phyloP scores from a whole-genome alignment of 2,888 invertebrate species.

The Drosophila mulleri region DNA sequence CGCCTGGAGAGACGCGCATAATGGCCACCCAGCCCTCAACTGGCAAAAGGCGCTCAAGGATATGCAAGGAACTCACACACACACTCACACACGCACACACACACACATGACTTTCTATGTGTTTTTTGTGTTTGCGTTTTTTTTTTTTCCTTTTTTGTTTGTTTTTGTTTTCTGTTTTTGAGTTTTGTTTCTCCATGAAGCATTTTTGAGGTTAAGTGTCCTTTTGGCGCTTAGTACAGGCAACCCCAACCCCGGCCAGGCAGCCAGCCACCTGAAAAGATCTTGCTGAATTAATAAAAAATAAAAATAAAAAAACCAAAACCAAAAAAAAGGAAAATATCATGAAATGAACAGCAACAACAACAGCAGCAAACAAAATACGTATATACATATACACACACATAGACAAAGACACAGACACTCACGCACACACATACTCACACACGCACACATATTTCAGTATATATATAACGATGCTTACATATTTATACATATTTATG shows the following conservation, averaged over 20 bases:
- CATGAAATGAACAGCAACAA: conserved; percentile 50
- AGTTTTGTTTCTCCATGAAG: conserved; percentile 73
- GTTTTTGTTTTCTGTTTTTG: conserved; percentile 42
- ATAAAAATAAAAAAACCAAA: conserved; percentile 1
- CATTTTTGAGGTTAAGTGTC: conserved; percentile 80
- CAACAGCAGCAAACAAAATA: conserved; percentile 40
- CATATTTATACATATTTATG: conserved; percentile 39
- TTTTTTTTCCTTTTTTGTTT: conserved; percentile 28
- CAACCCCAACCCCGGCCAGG: conserved; percentile 9
- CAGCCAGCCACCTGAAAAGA: conserved; percentile 71
- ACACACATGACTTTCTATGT: conserved; percentile 30
- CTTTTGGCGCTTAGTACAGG: conserved; percentile 74
- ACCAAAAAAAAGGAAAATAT: conserved; percentile 31
- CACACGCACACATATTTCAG: conserved; percentile 53
- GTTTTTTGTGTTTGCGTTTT: conserved; percentile 23
- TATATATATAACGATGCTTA: conserved; percentile 55
- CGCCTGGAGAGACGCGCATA: conserved; percentile 70
- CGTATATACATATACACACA: conserved; percentile 24
- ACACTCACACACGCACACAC: conserved; percentile 14
- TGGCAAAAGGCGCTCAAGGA: conserved; percentile 79
- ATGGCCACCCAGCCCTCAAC: conserved; percentile 49
- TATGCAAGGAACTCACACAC: conserved; percentile 53
- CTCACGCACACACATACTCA: conserved; percentile 24
- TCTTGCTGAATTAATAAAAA: conserved; percentile 61
- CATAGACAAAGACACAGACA: conserved; percentile 14